Conservation (phyloP, 2,797 vertebrate species). For the Garrulus glandarius region DNA sequence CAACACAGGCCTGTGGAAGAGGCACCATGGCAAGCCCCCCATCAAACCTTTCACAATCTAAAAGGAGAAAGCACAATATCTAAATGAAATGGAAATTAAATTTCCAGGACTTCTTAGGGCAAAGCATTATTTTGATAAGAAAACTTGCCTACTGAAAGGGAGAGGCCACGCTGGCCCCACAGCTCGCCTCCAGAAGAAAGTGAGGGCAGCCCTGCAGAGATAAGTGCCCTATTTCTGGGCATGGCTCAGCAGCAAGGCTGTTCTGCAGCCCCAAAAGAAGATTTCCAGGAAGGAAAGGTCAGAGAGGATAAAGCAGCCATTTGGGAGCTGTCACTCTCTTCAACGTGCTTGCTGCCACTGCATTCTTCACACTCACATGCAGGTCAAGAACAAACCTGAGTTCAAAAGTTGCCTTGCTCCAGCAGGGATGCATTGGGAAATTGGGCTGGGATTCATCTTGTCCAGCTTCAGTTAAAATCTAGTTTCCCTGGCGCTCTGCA, state of each 20-base stretch:
- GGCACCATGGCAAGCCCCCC: not conserved
- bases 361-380: not conserved
- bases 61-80: not conserved
- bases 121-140: slow-evolving; percentile 6
- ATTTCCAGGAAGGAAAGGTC: slow-evolving; percentile 14
- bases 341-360: not conserved
- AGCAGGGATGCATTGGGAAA: not conserved
- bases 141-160: not conserved
- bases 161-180: not conserved
- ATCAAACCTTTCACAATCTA: not conserved
- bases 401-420: not conserved
- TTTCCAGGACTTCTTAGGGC: not conserved
- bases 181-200: not conserved
- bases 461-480: not conserved
- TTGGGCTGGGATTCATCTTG: not conserved
- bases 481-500: not conserved
- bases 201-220: slow-evolving; percentile 2
- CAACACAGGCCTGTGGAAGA: not conserved
- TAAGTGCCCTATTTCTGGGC: slow-evolving; percentile 26
- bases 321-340: not conserved
- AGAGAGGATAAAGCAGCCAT: not conserved
- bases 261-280: not conserved
- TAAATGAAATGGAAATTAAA: not conserved
- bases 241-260: not conserved
- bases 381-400: not conserved